Conservation (phyloP, 64 coral and sea anemone genomes). For the Astreopora myriophthalma region DNA sequence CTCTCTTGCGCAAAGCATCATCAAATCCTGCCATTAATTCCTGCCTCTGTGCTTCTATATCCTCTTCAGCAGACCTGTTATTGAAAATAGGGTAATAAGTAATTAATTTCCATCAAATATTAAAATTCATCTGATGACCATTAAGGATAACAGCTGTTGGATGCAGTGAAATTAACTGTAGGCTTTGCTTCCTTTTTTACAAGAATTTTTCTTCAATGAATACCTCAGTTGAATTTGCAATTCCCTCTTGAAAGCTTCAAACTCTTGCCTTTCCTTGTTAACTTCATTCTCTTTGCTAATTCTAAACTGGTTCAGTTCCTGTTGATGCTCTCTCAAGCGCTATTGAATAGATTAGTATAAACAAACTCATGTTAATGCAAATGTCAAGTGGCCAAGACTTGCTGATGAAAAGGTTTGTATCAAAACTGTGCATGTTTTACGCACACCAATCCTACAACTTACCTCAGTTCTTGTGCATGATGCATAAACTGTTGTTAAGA, state of each 20-base stretch:
- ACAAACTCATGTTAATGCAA: too few species aligned
- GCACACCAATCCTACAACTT: too few species aligned
- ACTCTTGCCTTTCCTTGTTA: constrained; percentile 80
- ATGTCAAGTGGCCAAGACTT: too few species aligned
- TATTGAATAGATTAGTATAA: neutral
- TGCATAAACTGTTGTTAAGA: too few species aligned
- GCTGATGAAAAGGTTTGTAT: too few species aligned
- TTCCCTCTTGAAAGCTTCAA: constrained; percentile 86
- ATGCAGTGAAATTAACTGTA: neutral
- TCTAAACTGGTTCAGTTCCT: constrained; percentile 82
- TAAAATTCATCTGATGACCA: too few species aligned
- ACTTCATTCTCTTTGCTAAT: constrained; percentile 83
- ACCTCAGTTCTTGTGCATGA: too few species aligned
- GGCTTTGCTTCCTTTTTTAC: neutral
- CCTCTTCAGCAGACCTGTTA: constrained; percentile 80
- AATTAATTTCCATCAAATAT: too few species aligned
- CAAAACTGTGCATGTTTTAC: too few species aligned
- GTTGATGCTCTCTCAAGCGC: constrained; percentile 78
- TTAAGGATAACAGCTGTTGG: too few species aligned
- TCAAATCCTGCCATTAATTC: constrained; percentile 85
- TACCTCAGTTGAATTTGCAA: constrained; percentile 83
- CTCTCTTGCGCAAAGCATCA: constrained; percentile 88
- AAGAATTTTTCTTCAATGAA: neutral
- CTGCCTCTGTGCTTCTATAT: constrained; percentile 80
- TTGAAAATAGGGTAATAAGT: neutral